Conservation (phyloP, 2,797 vertebrate genomes). For the Mustela erminea region DNA sequence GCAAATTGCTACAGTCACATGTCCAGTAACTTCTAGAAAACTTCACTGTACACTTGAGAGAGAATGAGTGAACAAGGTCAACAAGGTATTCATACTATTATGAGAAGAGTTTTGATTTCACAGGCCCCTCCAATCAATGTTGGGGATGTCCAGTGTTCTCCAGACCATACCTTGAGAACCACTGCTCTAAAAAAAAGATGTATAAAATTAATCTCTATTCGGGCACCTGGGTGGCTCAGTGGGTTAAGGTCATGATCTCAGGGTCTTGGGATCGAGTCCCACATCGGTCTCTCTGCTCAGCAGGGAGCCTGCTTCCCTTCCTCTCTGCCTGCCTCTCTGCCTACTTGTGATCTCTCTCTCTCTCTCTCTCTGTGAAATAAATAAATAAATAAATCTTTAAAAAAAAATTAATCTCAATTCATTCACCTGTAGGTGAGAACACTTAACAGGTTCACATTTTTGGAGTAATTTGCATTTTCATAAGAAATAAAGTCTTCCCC, state of each 20-base stretch:
- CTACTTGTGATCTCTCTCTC: too few relatives aligned
- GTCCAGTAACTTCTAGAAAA: not conserved
- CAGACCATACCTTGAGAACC: not conserved
- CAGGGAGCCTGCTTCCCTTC: too few relatives aligned
- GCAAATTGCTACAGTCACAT: not conserved
- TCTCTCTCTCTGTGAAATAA: too few relatives aligned
- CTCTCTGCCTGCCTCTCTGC: too few relatives aligned
- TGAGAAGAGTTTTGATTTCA: not conserved
- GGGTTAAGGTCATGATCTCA: too few relatives aligned
- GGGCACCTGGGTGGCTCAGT: too few relatives aligned
- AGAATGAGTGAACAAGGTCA: not conserved
- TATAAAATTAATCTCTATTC: constrained; percentile 14
- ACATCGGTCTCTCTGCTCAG: too few relatives aligned
- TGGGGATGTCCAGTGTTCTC: not conserved
- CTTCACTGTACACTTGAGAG: not conserved
- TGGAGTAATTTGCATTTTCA: constrained; percentile 6
- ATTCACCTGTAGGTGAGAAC: constrained; percentile 19
- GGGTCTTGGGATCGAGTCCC: too few relatives aligned
- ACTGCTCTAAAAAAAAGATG: not conserved
- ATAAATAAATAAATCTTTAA: too few relatives aligned
- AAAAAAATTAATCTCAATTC: constrained; percentile 12
- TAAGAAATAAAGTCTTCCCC: not conserved
- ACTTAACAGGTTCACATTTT: not conserved
- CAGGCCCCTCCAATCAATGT: not conserved
- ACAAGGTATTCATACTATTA: not conserved